Conservation (phyloP, 2,797 vertebrate species). For the Botia kubotai region DNA sequence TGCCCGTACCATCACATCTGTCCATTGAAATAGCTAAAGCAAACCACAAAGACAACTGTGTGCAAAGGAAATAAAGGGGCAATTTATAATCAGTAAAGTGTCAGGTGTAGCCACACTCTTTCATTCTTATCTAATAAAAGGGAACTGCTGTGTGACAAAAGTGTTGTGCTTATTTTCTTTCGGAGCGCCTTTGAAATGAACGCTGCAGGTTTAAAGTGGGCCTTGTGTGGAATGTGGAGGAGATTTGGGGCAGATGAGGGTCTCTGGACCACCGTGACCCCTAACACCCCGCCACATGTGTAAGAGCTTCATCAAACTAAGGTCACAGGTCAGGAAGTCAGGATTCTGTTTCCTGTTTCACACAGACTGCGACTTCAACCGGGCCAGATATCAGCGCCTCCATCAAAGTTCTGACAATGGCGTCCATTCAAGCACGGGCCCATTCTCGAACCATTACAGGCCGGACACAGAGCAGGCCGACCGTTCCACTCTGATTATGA, state of each 20-base stretch:
- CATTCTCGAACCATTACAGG: constrained; percentile 52
- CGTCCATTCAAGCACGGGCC: constrained; percentile 58
- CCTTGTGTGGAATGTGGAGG: constrained; percentile 42
- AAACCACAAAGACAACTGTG: constrained; percentile 39
- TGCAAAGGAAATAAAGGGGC: constrained; percentile 14
- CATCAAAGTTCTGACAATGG: constrained; percentile 62
- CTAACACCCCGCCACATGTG: constrained; percentile 59
- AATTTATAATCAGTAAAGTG: constrained; percentile 42
- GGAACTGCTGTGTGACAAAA: constrained; percentile 16
- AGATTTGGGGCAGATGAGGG: constrained; percentile 42
- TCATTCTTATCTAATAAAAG: constrained; percentile 48
- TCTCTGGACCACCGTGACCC: constrained; percentile 44
- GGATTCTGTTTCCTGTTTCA: constrained; percentile 73
- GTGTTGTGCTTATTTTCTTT: constrained; percentile 40
- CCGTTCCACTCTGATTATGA: constrained; percentile 57
- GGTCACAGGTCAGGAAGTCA: constrained; percentile 67
- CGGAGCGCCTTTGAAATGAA: constrained; percentile 47
- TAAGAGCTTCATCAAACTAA: constrained; percentile 66
- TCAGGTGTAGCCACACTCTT: constrained; percentile 13
- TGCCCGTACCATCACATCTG: constrained; percentile 25
- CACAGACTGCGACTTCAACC: constrained; percentile 65
- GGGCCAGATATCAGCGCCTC: constrained; percentile 60
- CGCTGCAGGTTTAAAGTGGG: constrained; percentile 41
- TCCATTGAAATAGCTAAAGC: constrained; percentile 26
- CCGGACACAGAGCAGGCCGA: constrained; percentile 50